A percentile compares a stretch with the other conserved stretches of the same genome.
These are phyloP conservation scores for Adoxophyes honmai DNA, from an alignment of 1,140 invertebrate species.

Conservation along the genomic window DNA sequence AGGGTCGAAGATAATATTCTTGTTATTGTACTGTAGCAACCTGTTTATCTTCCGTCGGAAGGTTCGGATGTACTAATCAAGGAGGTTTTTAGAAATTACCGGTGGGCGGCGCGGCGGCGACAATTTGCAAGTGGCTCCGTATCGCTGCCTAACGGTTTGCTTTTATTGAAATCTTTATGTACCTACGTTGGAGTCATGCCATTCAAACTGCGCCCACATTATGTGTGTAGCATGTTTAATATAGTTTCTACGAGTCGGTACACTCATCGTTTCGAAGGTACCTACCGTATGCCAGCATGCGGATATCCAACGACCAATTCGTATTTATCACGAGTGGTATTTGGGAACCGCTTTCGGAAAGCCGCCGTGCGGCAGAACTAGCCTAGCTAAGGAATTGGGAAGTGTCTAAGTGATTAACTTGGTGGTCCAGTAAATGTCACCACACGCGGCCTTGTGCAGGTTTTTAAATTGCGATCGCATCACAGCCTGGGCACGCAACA, in stretches of 20 bases:
- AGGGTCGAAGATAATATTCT: not conserved
- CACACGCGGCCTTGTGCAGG: constrained; percentile 45
- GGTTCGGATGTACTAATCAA: not conserved
- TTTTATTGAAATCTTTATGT: constrained; percentile 37
- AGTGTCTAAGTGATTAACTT: not conserved
- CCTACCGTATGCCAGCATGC: constrained; percentile 3
- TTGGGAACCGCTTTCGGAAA: constrained; percentile 1
- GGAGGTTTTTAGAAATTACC: not conserved
- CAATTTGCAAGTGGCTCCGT: constrained; percentile 50
- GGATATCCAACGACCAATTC: not conserved
- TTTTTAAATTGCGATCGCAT: constrained; percentile 16
- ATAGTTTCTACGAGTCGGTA: constrained; percentile 1
- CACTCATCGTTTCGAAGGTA: not conserved
- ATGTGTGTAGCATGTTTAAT: constrained; percentile 17
- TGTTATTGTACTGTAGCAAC: not conserved
- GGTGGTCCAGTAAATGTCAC: constrained; percentile 12
- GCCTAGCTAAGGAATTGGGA: not conserved
- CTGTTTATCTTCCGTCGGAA: not conserved
- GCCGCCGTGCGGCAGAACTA: not conserved
- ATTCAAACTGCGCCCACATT: constrained; percentile 19
- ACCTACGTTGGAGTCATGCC: constrained; percentile 32
- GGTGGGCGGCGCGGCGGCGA: constrained; percentile 1
- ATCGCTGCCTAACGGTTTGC: constrained; percentile 51
- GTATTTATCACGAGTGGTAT: not conserved
- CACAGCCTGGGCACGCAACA: constrained; percentile 29